These are phyloP conservation scores for Malurus melanocephalus DNA, from an alignment of 2,113 vertebrate species.

Conservation along the genomic window DNA sequence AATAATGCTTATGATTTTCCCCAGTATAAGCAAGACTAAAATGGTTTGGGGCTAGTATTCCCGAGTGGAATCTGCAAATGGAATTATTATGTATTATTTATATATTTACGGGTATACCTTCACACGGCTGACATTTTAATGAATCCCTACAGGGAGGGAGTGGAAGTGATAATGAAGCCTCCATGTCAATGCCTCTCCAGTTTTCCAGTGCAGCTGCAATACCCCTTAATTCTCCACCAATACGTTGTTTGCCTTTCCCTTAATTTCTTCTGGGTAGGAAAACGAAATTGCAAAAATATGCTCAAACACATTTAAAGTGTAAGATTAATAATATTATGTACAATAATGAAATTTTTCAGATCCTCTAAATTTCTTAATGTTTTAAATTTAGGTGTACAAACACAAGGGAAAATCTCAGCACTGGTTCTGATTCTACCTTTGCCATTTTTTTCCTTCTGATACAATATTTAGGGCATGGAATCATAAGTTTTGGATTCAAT, in stretches of 20 bases:
- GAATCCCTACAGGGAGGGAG: slow-evolving; percentile 64
- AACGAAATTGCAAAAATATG: not conserved
- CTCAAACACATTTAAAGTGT: slow-evolving; percentile 19
- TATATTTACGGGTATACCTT: slow-evolving; percentile 54
- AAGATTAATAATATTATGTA: slow-evolving; percentile 49
- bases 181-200: slow-evolving; percentile 48
- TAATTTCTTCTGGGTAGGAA: not conserved
- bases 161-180: slow-evolving; percentile 57
- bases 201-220: slow-evolving; percentile 2
- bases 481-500: not conserved
- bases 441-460: not conserved
- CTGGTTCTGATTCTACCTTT: not conserved
- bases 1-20: slow-evolving; percentile 28
- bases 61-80: slow-evolving; percentile 32
- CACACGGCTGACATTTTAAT: slow-evolving; percentile 66
- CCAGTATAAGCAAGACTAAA: slow-evolving; percentile 44
- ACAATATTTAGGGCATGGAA: not conserved
- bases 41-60: slow-evolving; percentile 44
- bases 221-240: not conserved
- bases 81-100: slow-evolving; percentile 67
- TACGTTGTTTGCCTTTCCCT: not conserved
- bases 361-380: not conserved
- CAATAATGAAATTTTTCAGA: not conserved
- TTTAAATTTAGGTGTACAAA: not conserved
- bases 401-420: not conserved